Conservation (phyloP, 2,113 vertebrate genomes). For the Micronycteris hirsuta region DNA sequence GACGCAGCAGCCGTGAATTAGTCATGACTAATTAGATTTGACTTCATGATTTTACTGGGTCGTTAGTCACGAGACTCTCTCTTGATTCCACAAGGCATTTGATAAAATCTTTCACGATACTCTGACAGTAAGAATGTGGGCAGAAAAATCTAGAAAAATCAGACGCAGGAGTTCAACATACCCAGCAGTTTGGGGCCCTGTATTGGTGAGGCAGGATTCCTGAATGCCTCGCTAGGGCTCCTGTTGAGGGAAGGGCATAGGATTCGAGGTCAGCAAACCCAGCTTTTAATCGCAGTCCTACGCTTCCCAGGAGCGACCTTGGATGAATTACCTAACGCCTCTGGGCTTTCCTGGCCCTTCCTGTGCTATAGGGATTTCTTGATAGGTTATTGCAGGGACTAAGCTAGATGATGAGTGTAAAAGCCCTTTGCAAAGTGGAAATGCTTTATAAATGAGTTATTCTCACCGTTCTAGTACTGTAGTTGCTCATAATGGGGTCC, state of each 20-base stretch:
- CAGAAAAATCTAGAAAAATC: background rate
- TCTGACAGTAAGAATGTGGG: background rate
- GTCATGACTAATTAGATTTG: background rate
- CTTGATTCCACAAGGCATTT: background rate
- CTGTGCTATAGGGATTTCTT: background rate
- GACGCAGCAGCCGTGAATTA: background rate
- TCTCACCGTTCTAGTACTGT: background rate
- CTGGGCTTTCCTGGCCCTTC: background rate
- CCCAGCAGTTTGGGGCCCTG: background rate
- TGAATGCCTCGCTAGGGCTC: background rate
- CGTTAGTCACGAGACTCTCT: background rate
- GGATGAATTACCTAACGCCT: background rate
- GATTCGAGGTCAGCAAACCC: background rate
- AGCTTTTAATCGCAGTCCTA: background rate
- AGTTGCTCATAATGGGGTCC: background rate
- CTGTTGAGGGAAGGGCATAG: background rate
- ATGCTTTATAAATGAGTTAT: background rate
- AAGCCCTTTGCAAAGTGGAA: background rate
- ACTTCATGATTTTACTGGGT: slow-evolving; percentile 5
- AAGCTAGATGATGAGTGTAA: background rate
- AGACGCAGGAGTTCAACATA: background rate
- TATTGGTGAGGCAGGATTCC: background rate
- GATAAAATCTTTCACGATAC: background rate
- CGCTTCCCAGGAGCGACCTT: background rate
- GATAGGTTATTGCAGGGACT: background rate